phyloP scores from a whole-genome alignment of 2,888 invertebrate species.

The Aphidius colemani region DNA sequence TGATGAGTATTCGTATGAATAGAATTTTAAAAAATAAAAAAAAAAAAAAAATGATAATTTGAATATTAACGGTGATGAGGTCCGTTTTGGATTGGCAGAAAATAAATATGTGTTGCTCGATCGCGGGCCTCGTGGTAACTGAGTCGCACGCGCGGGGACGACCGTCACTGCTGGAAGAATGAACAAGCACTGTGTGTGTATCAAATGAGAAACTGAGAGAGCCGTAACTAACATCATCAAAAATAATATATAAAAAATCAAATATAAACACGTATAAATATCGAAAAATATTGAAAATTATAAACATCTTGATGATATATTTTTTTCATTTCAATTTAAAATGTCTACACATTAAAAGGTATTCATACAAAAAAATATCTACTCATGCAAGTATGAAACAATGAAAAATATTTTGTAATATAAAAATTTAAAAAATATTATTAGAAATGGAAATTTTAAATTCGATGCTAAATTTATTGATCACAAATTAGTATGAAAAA shows the following conservation, averaged over 20 bases:
- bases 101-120: conserved; percentile 44
- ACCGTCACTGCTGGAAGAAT: conserved; percentile 38
- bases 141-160: conserved; percentile 48
- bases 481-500: no score
- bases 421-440: no score
- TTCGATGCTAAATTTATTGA: no score
- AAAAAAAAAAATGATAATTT: conserved; percentile 15
- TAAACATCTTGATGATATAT: background rate
- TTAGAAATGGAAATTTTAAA: no score
- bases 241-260: no score
- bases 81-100: conserved; percentile 15
- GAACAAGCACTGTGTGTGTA: no score
- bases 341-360: background rate
- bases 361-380: no score
- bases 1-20: no score
- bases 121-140: conserved; percentile 57
- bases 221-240: conserved; percentile 13
- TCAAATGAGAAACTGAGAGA: background rate
- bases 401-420: no score
- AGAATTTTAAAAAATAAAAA: conserved; percentile 11
- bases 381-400: no score
- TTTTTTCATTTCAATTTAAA: background rate
- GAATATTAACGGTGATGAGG: conserved; percentile 25
- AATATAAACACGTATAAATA: no score
- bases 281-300: no score